Percentiles rank a stretch among this genome's conserved stretches.
phyloP scores from a whole-genome alignment of 2,113 vertebrate genomes.

The Microcebus jonahi region DNA sequence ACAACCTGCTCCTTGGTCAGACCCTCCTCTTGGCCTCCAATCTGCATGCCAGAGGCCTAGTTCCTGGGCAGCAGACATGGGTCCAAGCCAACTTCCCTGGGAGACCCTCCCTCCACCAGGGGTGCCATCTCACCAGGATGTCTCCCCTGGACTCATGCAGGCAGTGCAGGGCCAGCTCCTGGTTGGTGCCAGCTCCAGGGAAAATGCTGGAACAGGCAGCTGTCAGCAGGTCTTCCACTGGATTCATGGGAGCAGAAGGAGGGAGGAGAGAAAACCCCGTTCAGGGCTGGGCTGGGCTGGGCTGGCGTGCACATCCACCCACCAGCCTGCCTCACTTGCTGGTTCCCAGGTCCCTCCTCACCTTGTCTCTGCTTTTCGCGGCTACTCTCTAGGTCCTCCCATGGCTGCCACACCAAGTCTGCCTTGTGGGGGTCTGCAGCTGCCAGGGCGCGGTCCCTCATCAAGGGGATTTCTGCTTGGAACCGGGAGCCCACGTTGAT shows the following conservation, averaged over 20 bases:
- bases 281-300: not conserved
- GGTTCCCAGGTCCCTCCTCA: constrained; percentile 64
- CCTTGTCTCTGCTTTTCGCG: constrained; percentile 89
- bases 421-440: constrained; percentile 91
- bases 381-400: constrained; percentile 87
- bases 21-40: not conserved
- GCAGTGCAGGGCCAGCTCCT: constrained; percentile 95
- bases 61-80: not conserved
- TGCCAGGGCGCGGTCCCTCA: constrained; percentile 88
- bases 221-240: constrained; percentile 95
- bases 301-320: not conserved
- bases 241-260: constrained; percentile 51
- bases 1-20: not conserved
- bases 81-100: not conserved
- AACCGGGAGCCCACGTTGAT: constrained; percentile 97
- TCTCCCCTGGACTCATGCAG: constrained; percentile 94
- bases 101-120: not conserved
- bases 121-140: constrained; percentile 91
- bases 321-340: not conserved
- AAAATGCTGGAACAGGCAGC: constrained; percentile 97
- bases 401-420: constrained; percentile 93
- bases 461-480: constrained; percentile 95
- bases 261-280: not conserved
- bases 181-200: constrained; percentile 96
- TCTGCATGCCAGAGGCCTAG: not conserved